phyloP scores from a whole-genome alignment of 2,888 invertebrate species.

The Philaethria dido region DNA sequence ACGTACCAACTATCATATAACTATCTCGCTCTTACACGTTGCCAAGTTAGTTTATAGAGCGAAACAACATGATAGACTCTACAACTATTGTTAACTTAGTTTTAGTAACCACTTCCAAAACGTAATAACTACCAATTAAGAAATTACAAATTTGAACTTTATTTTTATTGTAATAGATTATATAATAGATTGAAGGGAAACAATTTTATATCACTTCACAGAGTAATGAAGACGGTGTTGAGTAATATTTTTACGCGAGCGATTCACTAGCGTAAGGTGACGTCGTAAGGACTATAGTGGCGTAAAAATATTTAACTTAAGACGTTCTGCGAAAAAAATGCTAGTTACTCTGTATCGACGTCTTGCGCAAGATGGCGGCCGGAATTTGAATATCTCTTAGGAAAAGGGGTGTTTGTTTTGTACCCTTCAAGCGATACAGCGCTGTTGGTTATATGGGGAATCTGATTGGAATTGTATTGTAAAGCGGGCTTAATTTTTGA shows the following conservation, averaged over 20 bases:
- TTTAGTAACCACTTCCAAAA: slow-evolving; percentile 50
- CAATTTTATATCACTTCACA: slow-evolving; percentile 47
- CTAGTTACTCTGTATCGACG: slow-evolving; percentile 81
- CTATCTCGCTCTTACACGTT: slow-evolving; percentile 57
- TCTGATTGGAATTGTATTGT: slow-evolving; percentile 52
- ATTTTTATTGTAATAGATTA: rapidly evolving
- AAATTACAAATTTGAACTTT: slow-evolving; percentile 42
- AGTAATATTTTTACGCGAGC: slow-evolving; percentile 80
- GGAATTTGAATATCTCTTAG: slow-evolving; percentile 81
- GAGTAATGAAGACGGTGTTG: slow-evolving; percentile 59
- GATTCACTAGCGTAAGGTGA: slow-evolving; percentile 77
- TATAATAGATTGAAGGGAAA: slow-evolving; percentile 20
- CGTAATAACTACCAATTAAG: slow-evolving; percentile 43
- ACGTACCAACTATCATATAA: slow-evolving; percentile 51
- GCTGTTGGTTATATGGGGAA: slow-evolving; percentile 51
- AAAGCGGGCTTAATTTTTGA: not conserved
- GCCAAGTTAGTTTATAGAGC: slow-evolving; percentile 51
- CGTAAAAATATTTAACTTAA: slow-evolving; percentile 80
- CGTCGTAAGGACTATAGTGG: slow-evolving; percentile 80
- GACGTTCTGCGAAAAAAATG: slow-evolving; percentile 80
- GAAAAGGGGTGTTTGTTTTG: slow-evolving; percentile 73
- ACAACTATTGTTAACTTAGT: slow-evolving; percentile 79
- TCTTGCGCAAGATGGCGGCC: slow-evolving; percentile 82
- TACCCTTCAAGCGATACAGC: slow-evolving; percentile 47
- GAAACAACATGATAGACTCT: slow-evolving; percentile 64